Conservation (phyloP, 1,140 invertebrate species). For the Diuraphis noxia region DNA sequence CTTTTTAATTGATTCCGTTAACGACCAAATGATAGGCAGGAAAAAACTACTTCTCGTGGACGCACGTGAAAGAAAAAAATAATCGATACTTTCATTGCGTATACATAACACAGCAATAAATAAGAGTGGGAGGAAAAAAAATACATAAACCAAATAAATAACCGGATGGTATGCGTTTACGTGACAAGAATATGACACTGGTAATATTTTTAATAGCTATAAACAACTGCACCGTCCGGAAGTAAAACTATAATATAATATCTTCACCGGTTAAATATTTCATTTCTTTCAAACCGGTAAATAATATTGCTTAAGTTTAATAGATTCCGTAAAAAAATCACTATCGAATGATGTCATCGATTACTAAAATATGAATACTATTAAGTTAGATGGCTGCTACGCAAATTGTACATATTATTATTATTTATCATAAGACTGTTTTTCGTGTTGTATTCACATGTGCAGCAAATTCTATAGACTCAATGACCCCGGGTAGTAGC, state of each 20-base stretch:
- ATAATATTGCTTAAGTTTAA: slow-evolving; percentile 35
- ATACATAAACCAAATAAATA: slow-evolving; percentile 25
- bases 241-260: slow-evolving; percentile 24
- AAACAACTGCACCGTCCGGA: background rate
- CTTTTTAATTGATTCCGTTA: slow-evolving; percentile 42
- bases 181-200: slow-evolving; percentile 35
- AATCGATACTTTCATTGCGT: slow-evolving; percentile 13
- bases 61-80: slow-evolving; percentile 1
- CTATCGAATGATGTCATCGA: background rate
- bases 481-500: background rate
- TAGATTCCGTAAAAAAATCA: slow-evolving; percentile 24
- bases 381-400: background rate
- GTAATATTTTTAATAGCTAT: slow-evolving; percentile 35
- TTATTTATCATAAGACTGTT: background rate
- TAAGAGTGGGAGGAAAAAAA: slow-evolving; percentile 13
- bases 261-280: background rate
- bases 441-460: background rate
- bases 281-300: background rate
- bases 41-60: slow-evolving; percentile 11
- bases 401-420: background rate
- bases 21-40: background rate
- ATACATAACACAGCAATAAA: background rate
- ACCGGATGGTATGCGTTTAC: slow-evolving; percentile 47
- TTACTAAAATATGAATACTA: slow-evolving; percentile 4
- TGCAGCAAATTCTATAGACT: slow-evolving; percentile 9